Evolutionary conservation across 2,888 invertebrate species (phyloP).

Genomic region (Clusia tigrina): DNA sequence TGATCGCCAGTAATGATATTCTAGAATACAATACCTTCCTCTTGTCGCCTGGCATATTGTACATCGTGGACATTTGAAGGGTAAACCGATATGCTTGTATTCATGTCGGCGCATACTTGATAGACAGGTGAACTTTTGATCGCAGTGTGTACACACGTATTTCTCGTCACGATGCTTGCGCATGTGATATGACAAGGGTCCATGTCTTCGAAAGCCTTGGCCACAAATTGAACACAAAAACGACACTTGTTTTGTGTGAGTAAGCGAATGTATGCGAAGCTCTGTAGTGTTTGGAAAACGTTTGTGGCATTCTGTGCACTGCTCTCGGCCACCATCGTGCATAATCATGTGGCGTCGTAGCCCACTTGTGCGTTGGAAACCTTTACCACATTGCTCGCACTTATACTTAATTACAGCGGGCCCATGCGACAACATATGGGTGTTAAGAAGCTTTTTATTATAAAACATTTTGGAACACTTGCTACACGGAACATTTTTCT

Average conservation of each 20-base stretch:
- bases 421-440: background rate
- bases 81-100: conserved; percentile 2
- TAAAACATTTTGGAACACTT: conserved; percentile 6
- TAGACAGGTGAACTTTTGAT: background rate
- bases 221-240: conserved; percentile 2
- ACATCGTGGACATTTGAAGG: conserved; percentile 7
- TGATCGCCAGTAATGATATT: background rate
- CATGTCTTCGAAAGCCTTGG: background rate
- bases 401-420: background rate
- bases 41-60: background rate
- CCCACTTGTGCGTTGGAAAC: background rate
- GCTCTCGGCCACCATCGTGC: background rate
- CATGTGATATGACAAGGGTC: conserved; percentile 5
- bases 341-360: conserved; percentile 5
- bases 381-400: background rate
- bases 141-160: background rate
- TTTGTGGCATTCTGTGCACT: background rate
- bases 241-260: background rate
- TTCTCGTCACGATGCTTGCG: conserved; percentile 4
- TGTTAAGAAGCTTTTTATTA: conserved; percentile 4
- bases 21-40: background rate
- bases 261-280: background rate
- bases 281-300: background rate
- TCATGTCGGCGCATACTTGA: background rate
- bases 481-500: conserved; percentile 5